These are phyloP conservation scores for Orestias chungarensis DNA, from an alignment of 2,797 vertebrate genomes.

Conservation along the genomic window DNA sequence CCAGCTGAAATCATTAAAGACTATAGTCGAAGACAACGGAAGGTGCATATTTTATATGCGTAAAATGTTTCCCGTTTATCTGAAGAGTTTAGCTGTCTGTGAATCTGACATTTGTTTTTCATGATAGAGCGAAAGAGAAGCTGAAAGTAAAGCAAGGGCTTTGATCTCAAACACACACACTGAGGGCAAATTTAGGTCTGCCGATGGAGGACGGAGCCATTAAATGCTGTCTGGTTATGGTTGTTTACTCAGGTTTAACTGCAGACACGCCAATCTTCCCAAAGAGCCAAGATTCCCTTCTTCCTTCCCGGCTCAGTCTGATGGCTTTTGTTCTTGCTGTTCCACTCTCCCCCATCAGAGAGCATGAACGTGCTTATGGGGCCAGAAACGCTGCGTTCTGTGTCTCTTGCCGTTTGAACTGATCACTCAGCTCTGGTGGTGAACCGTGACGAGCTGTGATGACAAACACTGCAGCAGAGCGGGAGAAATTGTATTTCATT, in stretches of 20 bases:
- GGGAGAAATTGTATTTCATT: constrained; percentile 78
- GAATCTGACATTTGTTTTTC: constrained; percentile 9
- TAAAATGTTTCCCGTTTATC: neutral
- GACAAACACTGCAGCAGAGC: constrained; percentile 82
- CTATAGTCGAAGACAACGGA: no score
- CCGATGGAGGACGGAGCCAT: constrained; percentile 26
- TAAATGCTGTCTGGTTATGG: constrained; percentile 23
- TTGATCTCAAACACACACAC: constrained; percentile 19
- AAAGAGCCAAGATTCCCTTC: constrained; percentile 51
- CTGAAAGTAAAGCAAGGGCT: neutral
- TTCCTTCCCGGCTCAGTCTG: constrained; percentile 43
- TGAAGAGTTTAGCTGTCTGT: neutral
- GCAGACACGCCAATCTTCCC: constrained; percentile 45
- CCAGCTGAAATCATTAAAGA: no score
- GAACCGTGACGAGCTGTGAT: constrained; percentile 84
- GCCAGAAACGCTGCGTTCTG: constrained; percentile 80
- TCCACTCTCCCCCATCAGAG: constrained; percentile 72
- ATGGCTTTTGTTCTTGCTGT: constrained; percentile 73
- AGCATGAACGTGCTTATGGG: constrained; percentile 79
- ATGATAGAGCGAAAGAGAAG: constrained; percentile 10
- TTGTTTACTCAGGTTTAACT: constrained; percentile 61
- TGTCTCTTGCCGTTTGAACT: constrained; percentile 80
- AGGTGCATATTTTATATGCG: no score
- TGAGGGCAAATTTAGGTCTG: constrained; percentile 12
- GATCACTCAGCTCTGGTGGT: constrained; percentile 80